phyloP scores from a whole-genome alignment of 2,113 vertebrate species.

The Amphiprion ocellaris region DNA sequence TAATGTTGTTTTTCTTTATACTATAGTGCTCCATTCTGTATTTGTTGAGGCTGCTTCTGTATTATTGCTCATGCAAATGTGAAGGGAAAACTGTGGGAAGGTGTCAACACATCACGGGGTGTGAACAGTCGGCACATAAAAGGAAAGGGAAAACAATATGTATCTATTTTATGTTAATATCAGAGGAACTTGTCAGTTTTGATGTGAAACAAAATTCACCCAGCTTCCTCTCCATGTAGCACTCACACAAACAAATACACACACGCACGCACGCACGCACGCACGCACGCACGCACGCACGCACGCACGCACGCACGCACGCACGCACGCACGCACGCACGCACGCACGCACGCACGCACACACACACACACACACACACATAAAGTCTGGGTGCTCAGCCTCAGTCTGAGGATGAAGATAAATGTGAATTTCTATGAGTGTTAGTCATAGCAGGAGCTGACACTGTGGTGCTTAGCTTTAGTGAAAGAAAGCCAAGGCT shows the following conservation, averaged over 20 bases:
- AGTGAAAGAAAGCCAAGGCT: neutral
- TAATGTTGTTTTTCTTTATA: neutral
- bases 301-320: neutral
- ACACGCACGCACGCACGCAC: neutral
- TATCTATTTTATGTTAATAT: conserved; percentile 60
- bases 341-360: neutral
- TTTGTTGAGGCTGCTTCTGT: conserved; percentile 31
- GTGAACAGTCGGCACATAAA: conserved; percentile 42
- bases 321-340: neutral
- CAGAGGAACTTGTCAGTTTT: conserved; percentile 42
- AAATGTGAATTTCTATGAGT: conserved; percentile 34
- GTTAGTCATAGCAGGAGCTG: conserved; percentile 36
- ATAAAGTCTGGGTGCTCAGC: conserved; percentile 5
- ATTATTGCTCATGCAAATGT: conserved; percentile 24
- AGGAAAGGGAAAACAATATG: conserved; percentile 48
- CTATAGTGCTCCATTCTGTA: conserved; percentile 13
- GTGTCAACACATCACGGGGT: conserved; percentile 31
- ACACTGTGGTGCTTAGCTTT: conserved; percentile 22
- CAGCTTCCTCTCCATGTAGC: neutral
- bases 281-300: neutral
- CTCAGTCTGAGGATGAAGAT: conserved; percentile 37
- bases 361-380: neutral
- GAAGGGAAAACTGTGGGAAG: conserved; percentile 12
- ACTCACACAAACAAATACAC: neutral
- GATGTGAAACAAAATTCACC: conserved; percentile 38